These are phyloP conservation scores for Crossaster papposus DNA, from an alignment of 53 echinoderm and acorn worm species.

Conservation along the genomic window DNA sequence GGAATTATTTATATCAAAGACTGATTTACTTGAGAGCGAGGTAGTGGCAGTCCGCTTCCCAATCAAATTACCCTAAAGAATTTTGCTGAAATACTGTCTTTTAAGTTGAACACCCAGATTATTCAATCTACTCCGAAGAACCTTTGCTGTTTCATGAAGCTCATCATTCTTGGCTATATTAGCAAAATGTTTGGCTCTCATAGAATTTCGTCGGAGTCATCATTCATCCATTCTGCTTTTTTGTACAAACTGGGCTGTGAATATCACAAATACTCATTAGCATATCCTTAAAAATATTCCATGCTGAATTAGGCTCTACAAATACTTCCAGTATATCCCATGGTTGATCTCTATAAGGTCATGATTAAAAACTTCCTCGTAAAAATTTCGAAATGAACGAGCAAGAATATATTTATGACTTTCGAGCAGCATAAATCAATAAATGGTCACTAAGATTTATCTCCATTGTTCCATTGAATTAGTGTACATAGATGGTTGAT, in stretches of 20 bases:
- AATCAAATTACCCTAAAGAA: background rate
- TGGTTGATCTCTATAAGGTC: background rate
- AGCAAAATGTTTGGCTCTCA: too few species aligned
- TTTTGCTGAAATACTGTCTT: too few species aligned
- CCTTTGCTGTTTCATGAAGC: too few species aligned
- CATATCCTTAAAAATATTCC: conserved; percentile 15
- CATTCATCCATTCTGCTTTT: conserved; percentile 1
- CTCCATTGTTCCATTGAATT: background rate
- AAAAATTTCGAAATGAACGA: conserved; percentile 12
- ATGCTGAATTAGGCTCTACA: background rate
- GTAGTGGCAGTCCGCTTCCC: background rate
- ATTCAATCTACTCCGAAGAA: too few species aligned
- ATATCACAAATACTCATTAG: conserved; percentile 1
- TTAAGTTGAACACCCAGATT: too few species aligned
- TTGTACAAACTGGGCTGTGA: background rate
- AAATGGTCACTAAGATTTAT: background rate
- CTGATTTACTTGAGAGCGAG: background rate
- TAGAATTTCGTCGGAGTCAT: background rate
- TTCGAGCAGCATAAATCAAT: conserved; percentile 12
- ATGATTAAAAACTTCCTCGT: background rate
- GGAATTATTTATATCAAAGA: too few species aligned
- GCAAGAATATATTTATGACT: conserved; percentile 10
- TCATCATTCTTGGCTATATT: too few species aligned
- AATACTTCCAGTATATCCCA: background rate
- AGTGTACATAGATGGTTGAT: background rate